Conservation (phyloP, 2,113 vertebrate genomes). For the Phoxinus phoxinus region DNA sequence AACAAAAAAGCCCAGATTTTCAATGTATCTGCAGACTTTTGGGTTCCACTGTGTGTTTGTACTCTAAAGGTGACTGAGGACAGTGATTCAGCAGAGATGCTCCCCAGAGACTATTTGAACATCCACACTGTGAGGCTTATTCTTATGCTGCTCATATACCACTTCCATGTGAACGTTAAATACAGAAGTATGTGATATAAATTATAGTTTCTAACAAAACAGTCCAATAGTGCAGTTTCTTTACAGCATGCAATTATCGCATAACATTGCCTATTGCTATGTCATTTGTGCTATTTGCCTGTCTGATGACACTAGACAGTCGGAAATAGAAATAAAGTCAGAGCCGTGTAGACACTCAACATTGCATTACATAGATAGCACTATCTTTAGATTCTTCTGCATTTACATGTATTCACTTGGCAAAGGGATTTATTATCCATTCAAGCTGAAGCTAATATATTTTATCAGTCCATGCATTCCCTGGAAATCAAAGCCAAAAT, state of each 20-base stretch:
- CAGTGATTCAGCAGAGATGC: constrained; percentile 42
- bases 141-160: not conserved
- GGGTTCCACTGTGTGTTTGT: not conserved
- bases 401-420: not conserved
- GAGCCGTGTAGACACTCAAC: constrained; percentile 1
- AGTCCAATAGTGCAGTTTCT: not conserved
- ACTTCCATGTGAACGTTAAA: not conserved
- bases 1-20: not conserved
- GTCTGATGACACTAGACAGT: not conserved
- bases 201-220: not conserved
- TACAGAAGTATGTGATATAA: constrained; percentile 1
- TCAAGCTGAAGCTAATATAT: not conserved
- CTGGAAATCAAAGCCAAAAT: not conserved
- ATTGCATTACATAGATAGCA: not conserved
- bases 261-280: not conserved
- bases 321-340: constrained; percentile 15
- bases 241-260: constrained; percentile 2
- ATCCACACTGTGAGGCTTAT: not conserved
- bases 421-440: not conserved
- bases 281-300: not conserved
- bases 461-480: not conserved
- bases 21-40: not conserved
- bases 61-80: constrained; percentile 39
- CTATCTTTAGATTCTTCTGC: not conserved
- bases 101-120: not conserved